Evolutionary conservation across 2,888 invertebrate genomes (phyloP), one percentile per base, ranked within the genome.

Genomic region (Nomada lathburiana): DNA sequence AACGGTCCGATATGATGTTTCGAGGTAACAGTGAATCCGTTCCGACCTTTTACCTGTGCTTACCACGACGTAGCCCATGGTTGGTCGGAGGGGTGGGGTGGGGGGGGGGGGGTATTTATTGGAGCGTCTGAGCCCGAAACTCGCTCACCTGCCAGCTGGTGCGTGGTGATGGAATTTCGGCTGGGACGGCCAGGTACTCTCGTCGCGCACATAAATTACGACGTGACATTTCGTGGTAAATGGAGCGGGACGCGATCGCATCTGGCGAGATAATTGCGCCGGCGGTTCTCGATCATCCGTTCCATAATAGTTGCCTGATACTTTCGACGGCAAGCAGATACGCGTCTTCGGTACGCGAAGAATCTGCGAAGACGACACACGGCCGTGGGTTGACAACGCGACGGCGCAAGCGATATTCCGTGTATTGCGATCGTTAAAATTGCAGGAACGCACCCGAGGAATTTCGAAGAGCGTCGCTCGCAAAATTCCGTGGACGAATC

Each of bases 71-170:
- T 75, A 67, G 73, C 75, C 80, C 69, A 42, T 18, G 65, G 76
- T 36, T 1, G 36, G 57, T n/a, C n/a, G n/a, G n/a, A n/a, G n/a
- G n/a, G n/a, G n/a, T n/a, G n/a, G n/a, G n/a, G n/a, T n/a, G n/a
- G n/a, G n/a, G n/a, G n/a, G n/a, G 53, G 50, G 57, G 50, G 80
- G 44, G 76, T 80, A 86, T 85, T 83, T 80, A 84, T 75, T 62
- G 82, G 73, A 69, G 68, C 73, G 50, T 79, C 52, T 50, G 81
- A 79, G 75, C 73, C 76, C 64, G 86, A 76, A 80, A 86, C 76
- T 76, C 82, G 84, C 80, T 84, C 86, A 81, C 80, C 84, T 82
- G 84, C 86, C 86, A 86, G 84, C 84, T 86, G 86, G 72, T 47
- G 26, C 74, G 64, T 50, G 55, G 20, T 52, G 67, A 73, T 68